These are phyloP conservation scores for Haliclystus octoradiatus DNA, from an alignment of 30 jellyfish, hydroid and myxozoan genomes.

Conservation along the genomic window DNA sequence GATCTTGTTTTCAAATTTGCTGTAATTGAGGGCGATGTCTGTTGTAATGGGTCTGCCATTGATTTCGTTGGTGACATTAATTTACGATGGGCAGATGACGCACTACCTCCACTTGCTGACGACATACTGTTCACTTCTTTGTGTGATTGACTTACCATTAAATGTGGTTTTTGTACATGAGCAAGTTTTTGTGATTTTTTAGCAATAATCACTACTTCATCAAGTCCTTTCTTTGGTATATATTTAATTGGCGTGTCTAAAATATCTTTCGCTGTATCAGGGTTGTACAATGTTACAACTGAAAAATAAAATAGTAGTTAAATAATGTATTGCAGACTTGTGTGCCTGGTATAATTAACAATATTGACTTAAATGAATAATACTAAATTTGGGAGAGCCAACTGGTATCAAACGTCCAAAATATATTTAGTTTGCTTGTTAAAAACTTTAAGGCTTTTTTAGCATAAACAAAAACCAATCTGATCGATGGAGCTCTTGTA, in stretches of 20 bases:
- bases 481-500: no score
- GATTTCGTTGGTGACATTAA: constrained; percentile 64
- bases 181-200: constrained; percentile 64
- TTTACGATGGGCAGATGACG: constrained; percentile 42
- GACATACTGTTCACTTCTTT: constrained; percentile 15
- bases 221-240: constrained; percentile 41
- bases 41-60: constrained; percentile 39
- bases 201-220: constrained; percentile 61
- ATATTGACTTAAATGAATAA: background rate
- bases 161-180: constrained; percentile 56
- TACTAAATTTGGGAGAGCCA: background rate
- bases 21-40: constrained; percentile 53
- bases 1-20: constrained; percentile 66
- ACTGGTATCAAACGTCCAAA: background rate
- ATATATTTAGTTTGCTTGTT: no score
- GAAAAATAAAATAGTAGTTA: background rate
- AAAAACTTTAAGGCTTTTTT: no score
- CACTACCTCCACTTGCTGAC: constrained; percentile 9
- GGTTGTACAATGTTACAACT: constrained; percentile 50
- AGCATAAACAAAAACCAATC: no score
- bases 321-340: no score
- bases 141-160: constrained; percentile 20
- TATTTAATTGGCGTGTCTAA: constrained; percentile 19
- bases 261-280: constrained; percentile 64
- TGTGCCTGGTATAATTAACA: no score